These are phyloP conservation scores for Tethea ocularis DNA, from an alignment of 2,888 invertebrate species.

Conservation along the genomic window DNA sequence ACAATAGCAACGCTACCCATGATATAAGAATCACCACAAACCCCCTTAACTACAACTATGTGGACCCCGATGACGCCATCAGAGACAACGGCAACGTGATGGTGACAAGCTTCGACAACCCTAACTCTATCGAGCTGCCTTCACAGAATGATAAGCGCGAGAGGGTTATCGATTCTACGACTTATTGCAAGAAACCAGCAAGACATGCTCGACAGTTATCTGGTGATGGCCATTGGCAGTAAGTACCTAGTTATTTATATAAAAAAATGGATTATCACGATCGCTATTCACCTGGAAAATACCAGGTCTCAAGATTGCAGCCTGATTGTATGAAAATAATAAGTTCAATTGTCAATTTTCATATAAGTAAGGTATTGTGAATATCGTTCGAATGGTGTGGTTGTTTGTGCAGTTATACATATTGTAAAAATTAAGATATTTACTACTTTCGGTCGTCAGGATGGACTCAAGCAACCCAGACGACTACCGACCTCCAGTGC, in stretches of 20 bases:
- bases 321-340: too few relatives aligned
- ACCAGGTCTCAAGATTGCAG: not conserved
- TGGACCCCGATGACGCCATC: slow-evolving; percentile 86
- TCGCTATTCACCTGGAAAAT: not conserved
- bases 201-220: slow-evolving; percentile 66
- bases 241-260: slow-evolving; percentile 61
- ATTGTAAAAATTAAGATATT: slow-evolving; percentile 58
- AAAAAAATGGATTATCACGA: slow-evolving; percentile 22
- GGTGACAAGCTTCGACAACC: slow-evolving; percentile 89
- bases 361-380: not conserved
- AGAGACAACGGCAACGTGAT: slow-evolving; percentile 77
- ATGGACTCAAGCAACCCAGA: slow-evolving; percentile 69
- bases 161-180: slow-evolving; percentile 85
- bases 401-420: slow-evolving; percentile 37
- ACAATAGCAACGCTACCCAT: slow-evolving; percentile 64
- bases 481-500: slow-evolving; percentile 94
- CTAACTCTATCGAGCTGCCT: slow-evolving; percentile 88
- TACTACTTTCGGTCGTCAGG: slow-evolving; percentile 66
- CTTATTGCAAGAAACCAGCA: slow-evolving; percentile 87
- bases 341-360: too few relatives aligned
- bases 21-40: slow-evolving; percentile 91
- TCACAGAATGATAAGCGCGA: slow-evolving; percentile 71
- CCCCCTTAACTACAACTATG: slow-evolving; percentile 88
- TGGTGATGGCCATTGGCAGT: slow-evolving; percentile 79
- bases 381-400: not conserved